These are phyloP conservation scores for Sylvia borin DNA, from an alignment of 2,797 vertebrate species.

Conservation along the genomic window DNA sequence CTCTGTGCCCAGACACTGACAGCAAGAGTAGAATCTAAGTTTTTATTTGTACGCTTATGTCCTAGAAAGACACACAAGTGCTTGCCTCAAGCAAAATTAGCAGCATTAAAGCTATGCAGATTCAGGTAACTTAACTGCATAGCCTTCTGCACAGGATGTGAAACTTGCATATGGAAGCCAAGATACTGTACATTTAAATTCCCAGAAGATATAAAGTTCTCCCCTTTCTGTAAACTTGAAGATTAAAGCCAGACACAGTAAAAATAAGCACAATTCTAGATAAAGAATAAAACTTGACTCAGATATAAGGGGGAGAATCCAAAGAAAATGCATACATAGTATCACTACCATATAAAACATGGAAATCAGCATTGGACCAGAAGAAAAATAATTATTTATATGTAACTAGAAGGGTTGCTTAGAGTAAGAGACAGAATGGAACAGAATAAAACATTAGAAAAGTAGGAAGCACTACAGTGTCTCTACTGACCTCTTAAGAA, in stretches of 20 bases:
- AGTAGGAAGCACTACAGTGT: constrained; percentile 62
- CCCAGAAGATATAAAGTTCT: background rate
- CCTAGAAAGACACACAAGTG: background rate
- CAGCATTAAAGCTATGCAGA: background rate
- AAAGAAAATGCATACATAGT: constrained; percentile 31
- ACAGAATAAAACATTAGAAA: constrained; percentile 62
- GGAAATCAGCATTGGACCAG: constrained; percentile 28
- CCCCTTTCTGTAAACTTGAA: background rate
- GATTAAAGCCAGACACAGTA: constrained; percentile 26
- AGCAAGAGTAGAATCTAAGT: background rate
- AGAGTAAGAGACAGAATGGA: constrained; percentile 51
- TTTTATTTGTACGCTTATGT: background rate
- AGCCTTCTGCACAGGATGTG: background rate
- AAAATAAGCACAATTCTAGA: constrained; percentile 11
- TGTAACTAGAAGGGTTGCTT: constrained; percentile 31
- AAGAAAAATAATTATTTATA: constrained; percentile 17
- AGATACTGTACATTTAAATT: background rate
- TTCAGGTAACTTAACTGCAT: background rate
- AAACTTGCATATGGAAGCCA: background rate
- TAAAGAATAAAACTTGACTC: constrained; percentile 13
- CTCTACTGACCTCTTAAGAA: constrained; percentile 73
- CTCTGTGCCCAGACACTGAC: background rate
- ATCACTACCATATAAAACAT: constrained; percentile 20
- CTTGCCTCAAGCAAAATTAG: background rate
- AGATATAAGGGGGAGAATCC: background rate